phyloP scores from a whole-genome alignment of 2,113 vertebrate genomes.

The Sylvietta virens region DNA sequence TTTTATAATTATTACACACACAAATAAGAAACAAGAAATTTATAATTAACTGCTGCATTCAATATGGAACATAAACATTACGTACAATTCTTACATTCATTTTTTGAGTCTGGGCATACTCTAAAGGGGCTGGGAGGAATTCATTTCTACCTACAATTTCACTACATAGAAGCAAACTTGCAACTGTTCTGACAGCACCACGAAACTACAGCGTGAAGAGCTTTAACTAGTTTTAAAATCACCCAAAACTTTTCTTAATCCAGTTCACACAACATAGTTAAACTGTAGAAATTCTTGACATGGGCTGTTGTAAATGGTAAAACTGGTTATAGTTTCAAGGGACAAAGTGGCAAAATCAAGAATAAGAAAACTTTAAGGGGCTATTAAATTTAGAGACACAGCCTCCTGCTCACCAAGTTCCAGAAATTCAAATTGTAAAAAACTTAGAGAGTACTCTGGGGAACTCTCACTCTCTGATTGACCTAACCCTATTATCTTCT shows the following conservation, averaged over 20 bases:
- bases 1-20: background rate
- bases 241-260: background rate
- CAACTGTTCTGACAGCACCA: background rate
- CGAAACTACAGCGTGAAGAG: background rate
- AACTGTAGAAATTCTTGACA: background rate
- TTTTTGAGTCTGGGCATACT: background rate
- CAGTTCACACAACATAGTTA: background rate
- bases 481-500: background rate
- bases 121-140: background rate
- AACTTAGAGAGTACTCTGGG: background rate
- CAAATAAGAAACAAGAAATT: background rate
- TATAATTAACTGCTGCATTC: background rate
- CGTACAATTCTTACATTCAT: background rate
- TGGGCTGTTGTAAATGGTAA: background rate
- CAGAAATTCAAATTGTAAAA: background rate
- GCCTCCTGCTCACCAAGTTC: background rate
- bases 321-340: background rate
- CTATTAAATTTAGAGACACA: background rate
- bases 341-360: background rate
- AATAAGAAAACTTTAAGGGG: background rate
- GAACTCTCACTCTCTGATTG: background rate
- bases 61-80: background rate
- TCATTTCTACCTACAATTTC: background rate
- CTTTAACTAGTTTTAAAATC: background rate
- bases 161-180: background rate